Evolutionary conservation across 1,140 invertebrate species (phyloP).

Genomic region (Leptonema lineaticorne): DNA sequence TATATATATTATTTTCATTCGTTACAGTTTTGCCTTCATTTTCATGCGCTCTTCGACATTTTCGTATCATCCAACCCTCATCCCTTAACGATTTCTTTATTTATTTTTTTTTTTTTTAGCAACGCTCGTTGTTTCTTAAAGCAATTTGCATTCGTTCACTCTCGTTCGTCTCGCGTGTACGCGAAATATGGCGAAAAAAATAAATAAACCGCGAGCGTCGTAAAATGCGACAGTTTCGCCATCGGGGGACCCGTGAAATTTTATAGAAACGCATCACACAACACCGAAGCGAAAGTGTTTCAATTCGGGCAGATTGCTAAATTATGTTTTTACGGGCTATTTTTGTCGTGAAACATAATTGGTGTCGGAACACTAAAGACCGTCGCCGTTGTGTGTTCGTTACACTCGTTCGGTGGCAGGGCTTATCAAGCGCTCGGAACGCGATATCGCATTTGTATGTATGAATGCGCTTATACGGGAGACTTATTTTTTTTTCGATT

Average conservation of each 20-base stretch:
- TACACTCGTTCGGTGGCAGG: neutral
- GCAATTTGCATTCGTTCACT: no score
- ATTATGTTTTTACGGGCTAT: constrained; percentile 26
- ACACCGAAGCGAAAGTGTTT: constrained; percentile 24
- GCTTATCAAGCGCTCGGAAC: neutral
- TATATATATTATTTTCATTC: no score
- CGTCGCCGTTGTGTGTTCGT: neutral
- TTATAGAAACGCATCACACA: constrained; percentile 28
- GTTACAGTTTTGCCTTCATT: no score
- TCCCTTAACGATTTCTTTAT: no score
- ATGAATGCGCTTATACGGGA: neutral
- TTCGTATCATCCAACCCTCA: no score
- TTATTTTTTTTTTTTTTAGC: no score
- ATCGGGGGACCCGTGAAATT: constrained; percentile 24
- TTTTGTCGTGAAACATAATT: constrained; percentile 25
- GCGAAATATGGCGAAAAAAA: constrained; percentile 2
- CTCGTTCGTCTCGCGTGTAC: no score
- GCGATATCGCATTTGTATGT: neutral
- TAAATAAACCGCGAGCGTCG: neutral
- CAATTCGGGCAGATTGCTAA: constrained; percentile 26
- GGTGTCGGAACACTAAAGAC: constrained; percentile 21
- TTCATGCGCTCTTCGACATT: no score
- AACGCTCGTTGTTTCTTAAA: no score
- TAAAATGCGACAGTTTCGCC: constrained; percentile 5
- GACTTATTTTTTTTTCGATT: no score